A percentile compares a stretch with the other conserved stretches of the same genome.
These are phyloP conservation scores for Hafferia zeledoni DNA, from an alignment of 2,797 vertebrate genomes.

Conservation along the genomic window DNA sequence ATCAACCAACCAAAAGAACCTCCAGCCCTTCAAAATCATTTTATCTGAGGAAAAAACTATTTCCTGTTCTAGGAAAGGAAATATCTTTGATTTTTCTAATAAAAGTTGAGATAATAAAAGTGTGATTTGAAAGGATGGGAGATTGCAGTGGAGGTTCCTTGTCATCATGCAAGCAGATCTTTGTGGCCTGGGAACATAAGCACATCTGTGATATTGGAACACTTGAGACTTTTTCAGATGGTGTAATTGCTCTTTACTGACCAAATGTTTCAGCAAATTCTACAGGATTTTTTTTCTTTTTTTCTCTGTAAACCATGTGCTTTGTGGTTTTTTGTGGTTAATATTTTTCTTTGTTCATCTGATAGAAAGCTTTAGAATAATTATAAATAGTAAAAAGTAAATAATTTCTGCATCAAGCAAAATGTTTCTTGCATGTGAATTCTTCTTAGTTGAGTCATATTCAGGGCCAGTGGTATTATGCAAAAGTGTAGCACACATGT, in stretches of 20 bases:
- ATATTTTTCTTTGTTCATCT: background rate
- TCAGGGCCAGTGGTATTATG: background rate
- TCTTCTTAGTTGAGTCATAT: background rate
- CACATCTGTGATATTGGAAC: background rate
- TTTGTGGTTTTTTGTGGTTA: background rate
- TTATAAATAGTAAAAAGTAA: background rate
- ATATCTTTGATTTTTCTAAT: background rate
- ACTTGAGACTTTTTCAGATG: background rate
- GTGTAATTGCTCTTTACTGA: background rate
- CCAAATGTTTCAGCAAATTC: background rate
- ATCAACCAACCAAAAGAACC: background rate
- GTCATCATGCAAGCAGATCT: background rate
- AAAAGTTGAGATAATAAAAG: background rate
- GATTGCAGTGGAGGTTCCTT: background rate
- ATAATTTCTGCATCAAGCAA: background rate
- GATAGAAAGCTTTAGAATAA: background rate
- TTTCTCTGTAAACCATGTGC: background rate
- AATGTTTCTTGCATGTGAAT: background rate
- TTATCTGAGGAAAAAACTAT: background rate
- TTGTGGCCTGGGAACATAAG: background rate
- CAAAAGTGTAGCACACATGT: background rate
- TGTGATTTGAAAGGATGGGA: background rate
- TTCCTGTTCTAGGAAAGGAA: background rate
- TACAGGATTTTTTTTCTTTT: background rate
- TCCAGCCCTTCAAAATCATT: background rate